A percentile compares a stretch with the other conserved stretches of the same genome.
phyloP scores from a whole-genome alignment of 2,113 vertebrate species.

The Pangasianodon hypophthalmus region DNA sequence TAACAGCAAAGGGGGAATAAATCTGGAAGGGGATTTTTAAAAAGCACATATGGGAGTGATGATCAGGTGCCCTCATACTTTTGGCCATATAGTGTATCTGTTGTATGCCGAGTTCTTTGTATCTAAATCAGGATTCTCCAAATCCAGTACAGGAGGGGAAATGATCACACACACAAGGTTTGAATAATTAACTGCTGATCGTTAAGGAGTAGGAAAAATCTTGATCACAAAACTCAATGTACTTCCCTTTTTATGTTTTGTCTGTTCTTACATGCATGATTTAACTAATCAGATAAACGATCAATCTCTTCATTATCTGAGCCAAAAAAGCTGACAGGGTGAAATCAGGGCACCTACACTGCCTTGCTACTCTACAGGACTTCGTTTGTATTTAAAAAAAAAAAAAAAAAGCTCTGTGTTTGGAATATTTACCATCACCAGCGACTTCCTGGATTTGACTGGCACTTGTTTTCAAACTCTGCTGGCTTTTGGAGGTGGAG shows the following conservation, averaged over 20 bases:
- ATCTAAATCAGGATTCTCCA: background rate
- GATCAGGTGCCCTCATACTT: background rate
- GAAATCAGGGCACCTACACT: background rate
- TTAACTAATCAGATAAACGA: background rate
- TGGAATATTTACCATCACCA: constrained; percentile 71
- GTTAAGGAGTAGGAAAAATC: background rate
- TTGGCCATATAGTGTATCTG: background rate
- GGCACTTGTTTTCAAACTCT: constrained; percentile 63
- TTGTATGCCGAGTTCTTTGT: background rate
- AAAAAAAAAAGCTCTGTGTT: background rate
- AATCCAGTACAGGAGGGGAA: background rate
- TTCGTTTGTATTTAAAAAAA: no score
- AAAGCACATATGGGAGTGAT: background rate
- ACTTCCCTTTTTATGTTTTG: background rate
- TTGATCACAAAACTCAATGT: background rate
- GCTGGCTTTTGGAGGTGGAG: constrained; percentile 63
- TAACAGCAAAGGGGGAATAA: background rate
- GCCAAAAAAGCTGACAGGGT: background rate
- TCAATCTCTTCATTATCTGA: background rate
- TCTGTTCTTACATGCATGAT: background rate
- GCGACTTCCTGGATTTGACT: constrained; percentile 72
- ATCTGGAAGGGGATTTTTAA: background rate
- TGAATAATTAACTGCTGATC: background rate
- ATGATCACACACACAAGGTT: background rate
- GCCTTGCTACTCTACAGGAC: background rate